Percentiles rank a stretch among this genome's conserved stretches.
Evolutionary conservation across 2,797 vertebrate species (phyloP).

Genomic region (Sphaeramia orbicularis): DNA sequence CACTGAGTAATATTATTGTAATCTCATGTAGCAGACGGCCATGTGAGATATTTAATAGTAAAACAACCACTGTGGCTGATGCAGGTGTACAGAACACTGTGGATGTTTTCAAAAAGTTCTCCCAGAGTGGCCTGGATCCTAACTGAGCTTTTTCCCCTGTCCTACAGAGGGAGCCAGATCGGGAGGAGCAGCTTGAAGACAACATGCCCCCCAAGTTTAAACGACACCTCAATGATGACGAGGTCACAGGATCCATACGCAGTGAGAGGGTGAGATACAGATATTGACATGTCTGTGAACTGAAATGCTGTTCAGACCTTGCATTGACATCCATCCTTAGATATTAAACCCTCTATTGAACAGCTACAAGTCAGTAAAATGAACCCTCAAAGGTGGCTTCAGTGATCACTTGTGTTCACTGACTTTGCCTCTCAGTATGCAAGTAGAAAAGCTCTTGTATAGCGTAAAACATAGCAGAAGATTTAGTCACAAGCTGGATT

Average conservation of each 20-base stretch:
- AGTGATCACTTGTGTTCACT: no score
- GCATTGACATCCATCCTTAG: background rate
- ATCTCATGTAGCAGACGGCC: slow-evolving; percentile 3
- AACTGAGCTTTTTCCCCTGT: slow-evolving; percentile 38
- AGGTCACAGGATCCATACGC: slow-evolving; percentile 96
- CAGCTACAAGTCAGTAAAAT: no score
- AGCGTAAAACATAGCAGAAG: no score
- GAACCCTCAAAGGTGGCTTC: no score
- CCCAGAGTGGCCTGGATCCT: background rate
- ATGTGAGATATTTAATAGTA: slow-evolving; percentile 2
- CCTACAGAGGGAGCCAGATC: slow-evolving; percentile 85
- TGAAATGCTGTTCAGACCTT: background rate
- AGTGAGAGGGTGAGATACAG: slow-evolving; percentile 93
- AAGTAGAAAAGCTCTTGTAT: no score
- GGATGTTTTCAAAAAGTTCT: slow-evolving; percentile 3
- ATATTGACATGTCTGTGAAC: background rate
- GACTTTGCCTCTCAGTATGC: no score
- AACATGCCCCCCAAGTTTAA: slow-evolving; percentile 99
- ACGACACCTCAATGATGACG: slow-evolving; percentile 96
- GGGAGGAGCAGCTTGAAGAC: slow-evolving; percentile 85
- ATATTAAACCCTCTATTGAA: no score
- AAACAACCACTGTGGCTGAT: background rate
- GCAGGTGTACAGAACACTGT: slow-evolving; percentile 15
- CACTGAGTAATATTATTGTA: background rate
- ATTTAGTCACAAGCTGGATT: no score